A percentile compares a stretch with the other conserved stretches of the same genome.
phyloP scores from a whole-genome alignment of 2,797 vertebrate species.

The Poecile montanus region DNA sequence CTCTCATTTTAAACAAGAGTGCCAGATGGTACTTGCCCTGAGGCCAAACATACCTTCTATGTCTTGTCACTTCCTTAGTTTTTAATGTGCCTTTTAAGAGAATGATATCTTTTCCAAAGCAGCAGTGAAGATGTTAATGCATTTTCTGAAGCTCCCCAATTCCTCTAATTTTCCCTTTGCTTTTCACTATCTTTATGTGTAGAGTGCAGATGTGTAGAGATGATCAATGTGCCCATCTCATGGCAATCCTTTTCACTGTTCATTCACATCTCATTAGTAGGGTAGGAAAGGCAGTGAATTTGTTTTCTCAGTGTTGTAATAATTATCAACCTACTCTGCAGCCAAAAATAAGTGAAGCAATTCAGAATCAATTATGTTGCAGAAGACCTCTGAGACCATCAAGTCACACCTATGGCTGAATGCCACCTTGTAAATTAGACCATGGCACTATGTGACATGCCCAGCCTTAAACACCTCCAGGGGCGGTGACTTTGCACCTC shows the following conservation, averaged over 20 bases:
- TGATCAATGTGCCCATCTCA: not conserved
- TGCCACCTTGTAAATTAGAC: not conserved
- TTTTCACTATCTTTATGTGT: not conserved
- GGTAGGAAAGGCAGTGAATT: not conserved
- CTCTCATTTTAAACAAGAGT: not conserved
- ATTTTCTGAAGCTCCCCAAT: not conserved
- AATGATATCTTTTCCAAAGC: not conserved
- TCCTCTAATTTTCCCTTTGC: not conserved
- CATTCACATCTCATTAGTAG: not conserved
- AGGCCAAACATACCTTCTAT: not conserved
- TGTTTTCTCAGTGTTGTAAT: conserved; percentile 1
- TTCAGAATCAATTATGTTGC: not conserved
- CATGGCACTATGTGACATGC: rapidly evolving
- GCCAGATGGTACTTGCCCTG: not conserved
- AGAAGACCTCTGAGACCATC: not conserved
- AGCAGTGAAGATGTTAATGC: not conserved
- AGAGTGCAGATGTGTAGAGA: not conserved
- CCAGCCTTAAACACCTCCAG: not conserved
- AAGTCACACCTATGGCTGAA: not conserved
- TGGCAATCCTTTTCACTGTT: not conserved
- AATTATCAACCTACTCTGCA: not conserved
- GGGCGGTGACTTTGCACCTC: not conserved
- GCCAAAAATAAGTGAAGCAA: not conserved
- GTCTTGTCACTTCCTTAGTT: not conserved
- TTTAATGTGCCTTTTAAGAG: conserved; percentile 8